Base-by-base conservation (phyloP, 1,140 invertebrate genomes). In the Solen grandis region DNA sequence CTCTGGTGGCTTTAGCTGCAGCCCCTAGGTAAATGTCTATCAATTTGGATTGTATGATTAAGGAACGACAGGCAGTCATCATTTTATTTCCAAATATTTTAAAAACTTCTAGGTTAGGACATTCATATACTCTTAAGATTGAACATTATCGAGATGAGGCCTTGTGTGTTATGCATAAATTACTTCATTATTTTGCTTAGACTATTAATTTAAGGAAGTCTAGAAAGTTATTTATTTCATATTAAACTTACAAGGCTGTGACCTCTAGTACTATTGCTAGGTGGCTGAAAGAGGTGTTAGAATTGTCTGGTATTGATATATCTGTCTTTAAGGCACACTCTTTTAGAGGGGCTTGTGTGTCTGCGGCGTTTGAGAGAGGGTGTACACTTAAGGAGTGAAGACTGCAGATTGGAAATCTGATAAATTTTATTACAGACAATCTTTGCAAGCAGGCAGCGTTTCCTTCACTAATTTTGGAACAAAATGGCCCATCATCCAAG, bases 281-380 rank as follows among this genome's bases (percentile, higher is more conserved):
- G 29, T 75, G 55, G 55, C 25, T 75, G n/a, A 75, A 60, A 46
- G 16, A 33, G n/a, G 50, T 66, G 4, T 60, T 78, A 29, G 13
- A n/a, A 2, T 27, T 46, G 2, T n/a, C 63, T 22, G 63, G 75
- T 10, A 55, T 78, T 36, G 65, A 66, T 59, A 36, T 41, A 1
- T 8, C 5, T 0, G n/a, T 57, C 25, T 66, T 68, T 38, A 78
- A 57, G 22, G 75, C 75, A 41, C 75, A 78, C 33, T 78, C 62
- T 16, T 78, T 38, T 60, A 68, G 75, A 59, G 16, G 16, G 25
- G 75, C 75, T 2, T 54, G 63, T 2, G 29, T 35, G 1, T 78
- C 75, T 55, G 62, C 63, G n/a, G 75, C 75, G 0, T 68, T 46
- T 16, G 29, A 46, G 10, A 55, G 27, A 38, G 22, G 63, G 8